Percentiles rank a stretch among this genome's conserved stretches.
Conservation (phyloP, 2,797 vertebrate species). For the Anguilla pacifica region DNA sequence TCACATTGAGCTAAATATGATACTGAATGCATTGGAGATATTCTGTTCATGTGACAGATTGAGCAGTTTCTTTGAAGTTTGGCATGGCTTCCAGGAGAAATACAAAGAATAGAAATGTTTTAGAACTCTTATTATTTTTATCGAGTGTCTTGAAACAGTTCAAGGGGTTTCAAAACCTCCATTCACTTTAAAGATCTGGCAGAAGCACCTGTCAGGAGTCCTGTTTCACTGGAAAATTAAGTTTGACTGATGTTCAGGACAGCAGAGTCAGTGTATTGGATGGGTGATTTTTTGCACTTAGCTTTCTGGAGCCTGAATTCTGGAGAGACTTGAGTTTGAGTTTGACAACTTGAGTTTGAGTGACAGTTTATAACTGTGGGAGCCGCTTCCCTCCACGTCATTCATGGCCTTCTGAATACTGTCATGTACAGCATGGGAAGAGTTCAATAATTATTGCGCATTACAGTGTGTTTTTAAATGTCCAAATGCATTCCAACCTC, state of each 20-base stretch:
- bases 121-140: not conserved
- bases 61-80: not conserved
- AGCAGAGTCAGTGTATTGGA: slow-evolving; percentile 40
- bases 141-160: not conserved
- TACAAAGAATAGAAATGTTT: not conserved
- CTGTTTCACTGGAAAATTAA: not conserved
- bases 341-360: not conserved
- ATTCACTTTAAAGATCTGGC: not conserved
- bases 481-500: not conserved
- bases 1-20: not conserved
- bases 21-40: not conserved
- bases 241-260: slow-evolving; percentile 26
- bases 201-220: not conserved
- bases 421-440: not conserved
- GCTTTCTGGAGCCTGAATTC: not conserved
- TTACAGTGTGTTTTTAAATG: not conserved
- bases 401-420: slow-evolving; percentile 6
- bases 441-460: not conserved
- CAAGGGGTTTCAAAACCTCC: not conserved
- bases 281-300: not conserved
- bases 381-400: not conserved
- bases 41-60: not conserved
- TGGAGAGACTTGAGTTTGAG: not conserved
- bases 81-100: not conserved
- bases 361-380: slow-evolving; percentile 25